These are phyloP conservation scores for Leucophenga montana DNA, from an alignment of 2,888 invertebrate species.

Conservation along the genomic window DNA sequence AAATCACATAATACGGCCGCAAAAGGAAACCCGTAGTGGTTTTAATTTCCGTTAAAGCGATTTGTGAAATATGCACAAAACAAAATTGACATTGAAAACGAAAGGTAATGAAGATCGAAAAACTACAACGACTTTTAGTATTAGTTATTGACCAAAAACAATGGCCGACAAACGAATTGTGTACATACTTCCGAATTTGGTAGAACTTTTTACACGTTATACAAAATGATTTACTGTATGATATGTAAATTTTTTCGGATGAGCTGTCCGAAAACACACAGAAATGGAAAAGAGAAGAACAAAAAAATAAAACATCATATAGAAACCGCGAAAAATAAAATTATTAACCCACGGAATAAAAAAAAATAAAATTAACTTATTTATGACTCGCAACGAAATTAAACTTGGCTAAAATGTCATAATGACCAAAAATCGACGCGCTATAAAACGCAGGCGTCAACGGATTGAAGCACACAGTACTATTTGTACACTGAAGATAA, in stretches of 20 bases:
- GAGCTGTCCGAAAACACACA: background rate
- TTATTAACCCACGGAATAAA: conserved; percentile 24
- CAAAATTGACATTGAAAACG: conserved; percentile 24
- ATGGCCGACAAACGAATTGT: conserved; percentile 27
- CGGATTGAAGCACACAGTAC: background rate
- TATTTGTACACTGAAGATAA: background rate
- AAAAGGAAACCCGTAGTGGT: conserved; percentile 46
- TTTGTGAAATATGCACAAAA: background rate
- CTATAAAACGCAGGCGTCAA: conserved; percentile 18
- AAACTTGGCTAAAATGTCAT: conserved; percentile 26
- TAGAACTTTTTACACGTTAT: conserved; percentile 45
- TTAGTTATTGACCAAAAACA: conserved; percentile 11
- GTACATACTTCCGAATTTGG: conserved; percentile 50
- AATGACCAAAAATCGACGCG: background rate
- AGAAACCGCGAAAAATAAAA: conserved; percentile 5
- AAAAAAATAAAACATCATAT: background rate
- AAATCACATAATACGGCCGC: conserved; percentile 13
- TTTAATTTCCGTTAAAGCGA: conserved; percentile 48
- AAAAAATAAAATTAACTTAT: conserved; percentile 57
- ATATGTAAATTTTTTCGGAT: conserved; percentile 51
- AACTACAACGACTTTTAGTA: background rate
- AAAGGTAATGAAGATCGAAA: conserved; percentile 7
- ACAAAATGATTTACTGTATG: conserved; percentile 42
- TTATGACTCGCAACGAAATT: conserved; percentile 48
- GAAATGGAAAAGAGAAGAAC: background rate